A percentile compares a stretch with the other conserved stretches of the same genome.
These are phyloP conservation scores for Phalacrocorax pelagicus DNA, from an alignment of 2,113 vertebrate genomes.

Conservation along the genomic window DNA sequence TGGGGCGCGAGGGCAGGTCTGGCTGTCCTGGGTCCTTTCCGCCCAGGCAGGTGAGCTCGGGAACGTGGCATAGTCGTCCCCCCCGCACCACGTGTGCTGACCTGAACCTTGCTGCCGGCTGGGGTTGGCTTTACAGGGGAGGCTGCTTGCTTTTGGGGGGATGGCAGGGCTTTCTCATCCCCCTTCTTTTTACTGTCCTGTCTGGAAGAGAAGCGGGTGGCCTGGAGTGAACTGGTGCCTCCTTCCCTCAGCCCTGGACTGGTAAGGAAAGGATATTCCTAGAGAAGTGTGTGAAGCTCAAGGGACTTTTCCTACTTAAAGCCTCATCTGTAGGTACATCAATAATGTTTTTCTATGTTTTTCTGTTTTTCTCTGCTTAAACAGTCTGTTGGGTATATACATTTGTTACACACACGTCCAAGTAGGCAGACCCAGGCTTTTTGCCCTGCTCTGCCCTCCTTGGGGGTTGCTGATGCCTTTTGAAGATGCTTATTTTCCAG, in stretches of 20 bases:
- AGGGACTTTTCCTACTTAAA: neutral
- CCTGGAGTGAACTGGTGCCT: neutral
- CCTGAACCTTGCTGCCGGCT: neutral
- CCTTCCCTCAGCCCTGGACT: neutral
- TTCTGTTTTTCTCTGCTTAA: neutral
- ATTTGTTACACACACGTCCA: neutral
- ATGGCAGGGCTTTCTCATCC: fast-evolving
- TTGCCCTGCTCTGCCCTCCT: neutral
- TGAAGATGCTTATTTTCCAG: neutral
- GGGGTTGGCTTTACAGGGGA: neutral
- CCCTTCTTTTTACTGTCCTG: neutral
- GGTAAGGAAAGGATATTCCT: neutral
- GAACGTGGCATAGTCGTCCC: neutral
- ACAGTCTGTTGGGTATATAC: neutral
- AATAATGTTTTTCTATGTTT: neutral
- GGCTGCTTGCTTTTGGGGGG: neutral
- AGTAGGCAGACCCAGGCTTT: neutral
- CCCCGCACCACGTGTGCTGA: fast-evolving
- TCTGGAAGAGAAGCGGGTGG: neutral
- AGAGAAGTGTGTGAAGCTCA: neutral
- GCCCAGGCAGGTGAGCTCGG: neutral
- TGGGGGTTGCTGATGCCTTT: fast-evolving
- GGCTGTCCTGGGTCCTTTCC: fast-evolving
- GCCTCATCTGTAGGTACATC: neutral
- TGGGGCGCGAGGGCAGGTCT: neutral